These are phyloP conservation scores for Hyperoodon ampullatus DNA, from an alignment of 2,113 vertebrate species.

Conservation along the genomic window DNA sequence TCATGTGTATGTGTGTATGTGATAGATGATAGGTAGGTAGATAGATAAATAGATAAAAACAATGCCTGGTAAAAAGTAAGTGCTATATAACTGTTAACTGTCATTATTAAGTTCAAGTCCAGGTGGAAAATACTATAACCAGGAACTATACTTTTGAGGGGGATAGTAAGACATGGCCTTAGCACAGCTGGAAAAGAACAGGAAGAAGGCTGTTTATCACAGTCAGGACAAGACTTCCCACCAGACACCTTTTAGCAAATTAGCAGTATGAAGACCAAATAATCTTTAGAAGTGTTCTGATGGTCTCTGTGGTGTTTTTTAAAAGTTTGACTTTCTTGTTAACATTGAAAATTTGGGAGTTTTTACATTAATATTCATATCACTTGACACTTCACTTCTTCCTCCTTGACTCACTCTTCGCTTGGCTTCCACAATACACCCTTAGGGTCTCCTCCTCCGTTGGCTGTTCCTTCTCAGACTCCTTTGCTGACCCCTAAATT, in stretches of 20 bases:
- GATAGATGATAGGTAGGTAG: background rate
- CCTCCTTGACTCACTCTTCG: background rate
- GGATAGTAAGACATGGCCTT: background rate
- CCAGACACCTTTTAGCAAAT: background rate
- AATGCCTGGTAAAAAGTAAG: background rate
- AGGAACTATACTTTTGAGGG: background rate
- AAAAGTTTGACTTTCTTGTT: background rate
- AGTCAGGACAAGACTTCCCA: background rate
- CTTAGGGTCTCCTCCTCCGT: background rate
- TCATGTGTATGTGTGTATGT: background rate
- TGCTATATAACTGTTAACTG: background rate
- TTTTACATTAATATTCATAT: background rate
- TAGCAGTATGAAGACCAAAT: background rate
- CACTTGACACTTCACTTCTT: background rate
- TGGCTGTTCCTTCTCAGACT: background rate
- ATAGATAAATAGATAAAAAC: background rate
- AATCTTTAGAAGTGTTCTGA: background rate
- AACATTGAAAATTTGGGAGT: background rate
- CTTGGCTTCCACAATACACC: background rate
- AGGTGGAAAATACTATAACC: background rate
- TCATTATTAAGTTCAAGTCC: background rate
- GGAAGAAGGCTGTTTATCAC: background rate
- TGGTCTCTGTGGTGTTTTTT: background rate
- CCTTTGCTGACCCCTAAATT: background rate
- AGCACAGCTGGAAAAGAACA: background rate